phyloP scores from a whole-genome alignment of 1,140 invertebrate species.

The Dendrolimus kikuchii region DNA sequence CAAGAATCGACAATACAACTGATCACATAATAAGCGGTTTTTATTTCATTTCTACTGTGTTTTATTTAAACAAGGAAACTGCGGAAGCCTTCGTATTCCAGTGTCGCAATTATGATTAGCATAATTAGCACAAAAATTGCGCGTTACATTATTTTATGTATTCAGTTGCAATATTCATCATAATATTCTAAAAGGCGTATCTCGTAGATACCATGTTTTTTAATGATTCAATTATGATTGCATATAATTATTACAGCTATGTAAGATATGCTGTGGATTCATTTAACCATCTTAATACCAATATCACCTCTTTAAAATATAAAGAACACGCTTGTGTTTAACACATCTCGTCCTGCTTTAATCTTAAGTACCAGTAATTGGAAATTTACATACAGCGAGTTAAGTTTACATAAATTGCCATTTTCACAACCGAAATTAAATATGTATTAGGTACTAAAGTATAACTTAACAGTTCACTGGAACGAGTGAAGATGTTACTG shows the following conservation, averaged over 20 bases:
- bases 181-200: no score
- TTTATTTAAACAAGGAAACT: no score
- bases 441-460: conserved; percentile 57
- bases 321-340: conserved; percentile 57
- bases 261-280: conserved; percentile 46
- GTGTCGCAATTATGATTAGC: not conserved
- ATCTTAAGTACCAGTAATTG: conserved; percentile 50
- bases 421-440: conserved; percentile 72
- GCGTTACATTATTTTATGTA: no score
- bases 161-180: no score
- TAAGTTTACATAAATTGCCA: conserved; percentile 66
- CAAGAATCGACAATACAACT: conserved; percentile 1
- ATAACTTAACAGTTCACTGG: conserved; percentile 56
- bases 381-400: conserved; percentile 59
- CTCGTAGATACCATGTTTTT: no score
- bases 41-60: not conserved
- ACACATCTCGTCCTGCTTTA: conserved; percentile 55
- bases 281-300: conserved; percentile 31
- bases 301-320: conserved; percentile 46
- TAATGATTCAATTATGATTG: not conserved
- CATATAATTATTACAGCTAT: not conserved
- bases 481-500: conserved; percentile 43
- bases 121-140: not conserved
- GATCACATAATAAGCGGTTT: not conserved
- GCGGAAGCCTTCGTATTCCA: not conserved